Conservation (phyloP, 1,140 invertebrate genomes). For the Drosophila orena region DNA sequence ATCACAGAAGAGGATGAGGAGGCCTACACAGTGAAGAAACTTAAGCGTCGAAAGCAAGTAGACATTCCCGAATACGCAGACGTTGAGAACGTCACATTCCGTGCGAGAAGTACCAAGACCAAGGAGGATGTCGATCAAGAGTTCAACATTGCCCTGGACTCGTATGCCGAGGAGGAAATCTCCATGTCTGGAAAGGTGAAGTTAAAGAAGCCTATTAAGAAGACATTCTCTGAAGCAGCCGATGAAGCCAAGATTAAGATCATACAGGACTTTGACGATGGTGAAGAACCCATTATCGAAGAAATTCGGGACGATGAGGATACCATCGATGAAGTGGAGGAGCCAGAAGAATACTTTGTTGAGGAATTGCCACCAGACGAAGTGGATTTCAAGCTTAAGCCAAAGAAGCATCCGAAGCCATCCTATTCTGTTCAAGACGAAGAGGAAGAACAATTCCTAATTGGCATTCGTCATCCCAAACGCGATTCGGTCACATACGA, state of each 20-base stretch:
- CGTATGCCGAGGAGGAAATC: constrained; percentile 94
- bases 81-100: constrained; percentile 90
- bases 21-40: constrained; percentile 90
- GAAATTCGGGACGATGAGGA: constrained; percentile 89
- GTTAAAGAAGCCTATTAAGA: constrained; percentile 89
- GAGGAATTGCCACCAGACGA: constrained; percentile 85
- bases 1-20: constrained; percentile 89
- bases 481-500: constrained; percentile 84
- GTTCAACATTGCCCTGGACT: constrained; percentile 92
- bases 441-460: constrained; percentile 87
- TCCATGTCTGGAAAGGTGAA: constrained; percentile 93
- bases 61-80: constrained; percentile 89
- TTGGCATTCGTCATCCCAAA: constrained; percentile 85
- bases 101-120: constrained; percentile 89
- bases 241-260: constrained; percentile 90
- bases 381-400: constrained; percentile 86
- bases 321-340: constrained; percentile 88
- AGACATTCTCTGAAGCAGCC: constrained; percentile 90
- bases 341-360: constrained; percentile 86
- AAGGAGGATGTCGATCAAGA: constrained; percentile 94
- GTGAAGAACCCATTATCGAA: constrained; percentile 88
- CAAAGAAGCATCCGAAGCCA: constrained; percentile 83
- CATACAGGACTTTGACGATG: constrained; percentile 89
- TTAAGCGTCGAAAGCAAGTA: constrained; percentile 87
- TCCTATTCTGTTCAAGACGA: constrained; percentile 79